These are phyloP conservation scores for Potorous gilbertii DNA, from an alignment of 2,797 vertebrate genomes.

Conservation along the genomic window DNA sequence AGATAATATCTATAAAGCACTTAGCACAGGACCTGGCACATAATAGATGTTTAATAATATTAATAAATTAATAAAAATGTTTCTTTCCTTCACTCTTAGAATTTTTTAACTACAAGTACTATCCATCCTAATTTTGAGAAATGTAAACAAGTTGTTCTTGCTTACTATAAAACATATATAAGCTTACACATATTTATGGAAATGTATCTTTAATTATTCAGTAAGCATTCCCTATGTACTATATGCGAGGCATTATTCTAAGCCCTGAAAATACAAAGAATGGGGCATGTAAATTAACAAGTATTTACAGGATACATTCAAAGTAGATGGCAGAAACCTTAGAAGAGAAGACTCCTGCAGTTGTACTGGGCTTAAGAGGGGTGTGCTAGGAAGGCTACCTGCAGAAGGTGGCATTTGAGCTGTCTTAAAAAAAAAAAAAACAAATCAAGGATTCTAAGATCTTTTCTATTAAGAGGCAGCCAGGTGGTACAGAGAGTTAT, in stretches of 20 bases:
- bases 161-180: background rate
- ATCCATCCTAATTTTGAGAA: background rate
- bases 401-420: background rate
- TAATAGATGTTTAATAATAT: background rate
- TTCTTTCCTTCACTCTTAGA: background rate
- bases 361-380: background rate
- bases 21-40: background rate
- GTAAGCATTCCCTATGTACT: background rate
- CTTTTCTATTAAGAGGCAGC: background rate
- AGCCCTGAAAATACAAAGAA: background rate
- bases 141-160: background rate
- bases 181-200: background rate
- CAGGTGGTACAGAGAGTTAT: background rate
- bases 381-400: background rate
- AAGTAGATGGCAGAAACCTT: background rate
- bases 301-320: background rate
- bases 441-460: background rate
- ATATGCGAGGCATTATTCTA: background rate
- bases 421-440: background rate
- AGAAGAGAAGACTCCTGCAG: background rate
- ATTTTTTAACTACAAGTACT: background rate
- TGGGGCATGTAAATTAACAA: background rate
- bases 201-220: background rate
- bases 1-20: background rate
- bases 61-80: no score